These are phyloP conservation scores for Cephalopholis sonnerati DNA, from an alignment of 2,113 vertebrate species.

Conservation along the genomic window DNA sequence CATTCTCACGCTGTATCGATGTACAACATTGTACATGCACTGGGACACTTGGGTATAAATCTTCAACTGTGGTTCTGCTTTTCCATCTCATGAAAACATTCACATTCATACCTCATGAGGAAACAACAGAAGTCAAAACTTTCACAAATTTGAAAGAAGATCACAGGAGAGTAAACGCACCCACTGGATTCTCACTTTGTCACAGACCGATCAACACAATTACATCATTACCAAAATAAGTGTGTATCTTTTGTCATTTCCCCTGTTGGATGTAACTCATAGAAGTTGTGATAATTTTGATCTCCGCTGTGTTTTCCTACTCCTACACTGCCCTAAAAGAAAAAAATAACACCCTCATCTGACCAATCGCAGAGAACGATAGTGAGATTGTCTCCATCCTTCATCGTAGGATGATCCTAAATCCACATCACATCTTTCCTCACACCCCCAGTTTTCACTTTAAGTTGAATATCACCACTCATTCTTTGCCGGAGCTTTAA, in stretches of 20 bases:
- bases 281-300: constrained; percentile 19
- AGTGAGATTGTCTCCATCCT: constrained; percentile 60
- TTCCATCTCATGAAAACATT: neutral
- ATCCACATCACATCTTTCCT: constrained; percentile 75
- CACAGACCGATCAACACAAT: neutral
- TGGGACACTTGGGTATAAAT: neutral
- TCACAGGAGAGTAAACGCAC: constrained; percentile 1
- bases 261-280: neutral
- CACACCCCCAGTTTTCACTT: constrained; percentile 67
- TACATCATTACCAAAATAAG: constrained; percentile 29
- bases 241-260: neutral
- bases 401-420: constrained; percentile 74
- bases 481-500: constrained; percentile 64
- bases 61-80: neutral
- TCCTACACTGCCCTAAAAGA: constrained; percentile 31
- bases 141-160: neutral
- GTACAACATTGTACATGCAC: neutral
- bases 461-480: constrained; percentile 67
- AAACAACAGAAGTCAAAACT: neutral
- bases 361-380: constrained; percentile 53
- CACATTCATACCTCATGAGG: neutral
- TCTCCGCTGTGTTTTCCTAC: constrained; percentile 46
- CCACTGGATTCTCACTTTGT: constrained; percentile 55
- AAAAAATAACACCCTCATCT: constrained; percentile 39
- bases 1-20: neutral